Evolutionary conservation across 2,113 vertebrate species (phyloP).

Genomic region (Cyanoderma ruficeps): DNA sequence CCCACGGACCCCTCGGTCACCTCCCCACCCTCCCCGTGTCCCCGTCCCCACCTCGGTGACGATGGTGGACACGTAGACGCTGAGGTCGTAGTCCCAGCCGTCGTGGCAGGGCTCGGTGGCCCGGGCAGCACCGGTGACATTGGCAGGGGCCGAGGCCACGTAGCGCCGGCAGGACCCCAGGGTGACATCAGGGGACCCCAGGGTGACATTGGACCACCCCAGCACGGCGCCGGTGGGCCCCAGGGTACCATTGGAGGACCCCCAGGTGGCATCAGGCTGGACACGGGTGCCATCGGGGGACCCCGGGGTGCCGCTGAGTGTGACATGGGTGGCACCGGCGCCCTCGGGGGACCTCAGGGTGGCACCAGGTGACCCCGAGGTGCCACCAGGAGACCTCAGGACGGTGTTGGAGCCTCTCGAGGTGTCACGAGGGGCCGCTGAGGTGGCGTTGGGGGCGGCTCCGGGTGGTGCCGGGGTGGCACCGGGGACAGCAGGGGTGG

Average conservation of each 20-base stretch:
- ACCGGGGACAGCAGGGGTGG: too few species aligned
- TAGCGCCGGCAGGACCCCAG: conserved; percentile 12
- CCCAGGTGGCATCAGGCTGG: background rate
- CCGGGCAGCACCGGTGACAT: too few species aligned
- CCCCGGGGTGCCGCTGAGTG: accelerated
- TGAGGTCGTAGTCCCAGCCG: too few species aligned
- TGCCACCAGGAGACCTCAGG: background rate
- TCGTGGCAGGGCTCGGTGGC: too few species aligned
- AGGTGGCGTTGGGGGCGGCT: background rate
- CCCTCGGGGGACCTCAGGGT: background rate
- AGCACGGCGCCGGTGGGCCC: accelerated
- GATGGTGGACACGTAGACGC: too few species aligned
- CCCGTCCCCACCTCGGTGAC: too few species aligned
- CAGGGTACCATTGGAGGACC: background rate
- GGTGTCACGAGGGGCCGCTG: accelerated
- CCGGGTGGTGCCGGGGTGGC: background rate
- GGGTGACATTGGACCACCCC: background rate
- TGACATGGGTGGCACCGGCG: accelerated
- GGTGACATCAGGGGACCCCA: background rate
- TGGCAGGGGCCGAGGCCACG: background rate
- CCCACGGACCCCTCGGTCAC: too few species aligned
- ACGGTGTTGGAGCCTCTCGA: background rate
- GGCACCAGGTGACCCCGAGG: background rate
- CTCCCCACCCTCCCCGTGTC: too few species aligned
- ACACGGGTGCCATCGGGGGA: background rate